phyloP scores from a whole-genome alignment of 2,113 vertebrate species.

The Embiotoca jacksoni region DNA sequence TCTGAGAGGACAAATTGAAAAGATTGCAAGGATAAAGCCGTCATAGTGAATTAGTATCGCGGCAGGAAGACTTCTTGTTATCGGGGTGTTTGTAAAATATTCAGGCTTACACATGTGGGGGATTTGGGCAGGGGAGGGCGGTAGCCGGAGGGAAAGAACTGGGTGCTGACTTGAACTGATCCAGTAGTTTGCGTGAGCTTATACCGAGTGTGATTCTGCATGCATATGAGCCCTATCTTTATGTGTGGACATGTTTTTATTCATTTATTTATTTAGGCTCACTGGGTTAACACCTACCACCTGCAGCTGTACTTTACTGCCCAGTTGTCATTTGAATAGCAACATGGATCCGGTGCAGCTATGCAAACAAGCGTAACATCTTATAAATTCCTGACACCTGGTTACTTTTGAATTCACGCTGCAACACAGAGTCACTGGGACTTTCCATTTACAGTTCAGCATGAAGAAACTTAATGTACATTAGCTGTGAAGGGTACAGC shows the following conservation, averaged over 20 bases:
- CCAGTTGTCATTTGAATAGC: constrained; percentile 39
- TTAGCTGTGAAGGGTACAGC: constrained; percentile 1
- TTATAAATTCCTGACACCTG: constrained; percentile 29
- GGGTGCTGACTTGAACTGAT: constrained; percentile 57
- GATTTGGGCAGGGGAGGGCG: neutral
- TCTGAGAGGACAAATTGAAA: constrained; percentile 79
- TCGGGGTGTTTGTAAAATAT: constrained; percentile 75
- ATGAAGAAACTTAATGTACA: neutral
- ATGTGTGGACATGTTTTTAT: constrained; percentile 15
- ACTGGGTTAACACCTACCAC: constrained; percentile 26
- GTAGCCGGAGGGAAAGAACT: constrained; percentile 44
- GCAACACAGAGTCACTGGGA: constrained; percentile 13
- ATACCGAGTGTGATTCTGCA: constrained; percentile 35
- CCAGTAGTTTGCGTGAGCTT: constrained; percentile 42
- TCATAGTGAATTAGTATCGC: constrained; percentile 74
- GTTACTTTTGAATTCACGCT: constrained; percentile 36
- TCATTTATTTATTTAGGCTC: constrained; percentile 26
- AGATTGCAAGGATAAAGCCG: constrained; percentile 80
- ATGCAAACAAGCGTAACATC: constrained; percentile 47
- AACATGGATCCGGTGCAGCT: constrained; percentile 31
- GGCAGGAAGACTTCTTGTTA: constrained; percentile 67
- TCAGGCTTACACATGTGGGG: constrained; percentile 49
- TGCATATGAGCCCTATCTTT: constrained; percentile 35
- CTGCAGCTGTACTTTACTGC: constrained; percentile 42
- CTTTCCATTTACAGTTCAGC: constrained; percentile 41